Base-by-base conservation (phyloP, 2,888 invertebrate genomes). In the Chrysolina oricalcia region DNA sequence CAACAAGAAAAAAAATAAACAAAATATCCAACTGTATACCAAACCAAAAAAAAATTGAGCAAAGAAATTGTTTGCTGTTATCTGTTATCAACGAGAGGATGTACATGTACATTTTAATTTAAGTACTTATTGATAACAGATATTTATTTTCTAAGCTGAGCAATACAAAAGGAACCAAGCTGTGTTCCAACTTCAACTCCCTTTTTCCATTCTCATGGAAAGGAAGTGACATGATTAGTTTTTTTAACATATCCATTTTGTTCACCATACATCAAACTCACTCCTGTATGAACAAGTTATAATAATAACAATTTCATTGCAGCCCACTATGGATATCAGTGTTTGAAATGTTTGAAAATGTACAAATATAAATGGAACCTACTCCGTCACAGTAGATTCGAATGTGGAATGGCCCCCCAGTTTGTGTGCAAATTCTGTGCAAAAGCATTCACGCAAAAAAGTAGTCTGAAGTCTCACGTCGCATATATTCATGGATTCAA, bases 301-400 rank as follows among this genome's bases (percentile, higher is more conserved):
- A 56, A 23, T 46, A 56, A 56, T 70, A 63, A 27, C 27, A 53
- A 70, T 35, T 27, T 40, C 65, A 50, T 78, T 78, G 68, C 69
- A 76, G 78, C 15, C 13, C 17, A 41, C 9, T 62, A 63, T 13
- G 56, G 64, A 19, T 69, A 75, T 21, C 73, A 66, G 13, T 84
- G 84, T 67, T 48, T 56, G 13, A 81, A 75, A 59, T 84, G 84
- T 72, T 48, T 59, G 17, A 84, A 83, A 77, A 75, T 69, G 35
- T 84, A 84, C 79, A 83, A 83, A 65, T 81, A 83, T 75, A 83
- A 83, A 76, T 80, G 80, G 80, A 82, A 83, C 73, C 66, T 84
- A n/a, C 53, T 80, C 0, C 80, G 94, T 74, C 95, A 95, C 85
- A 90, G 93, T 80, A 92, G 92, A 83, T 93, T 93, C 85, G 94